Conservation (phyloP, 2,797 vertebrate genomes). For the Arnoldichthys spilopterus region DNA sequence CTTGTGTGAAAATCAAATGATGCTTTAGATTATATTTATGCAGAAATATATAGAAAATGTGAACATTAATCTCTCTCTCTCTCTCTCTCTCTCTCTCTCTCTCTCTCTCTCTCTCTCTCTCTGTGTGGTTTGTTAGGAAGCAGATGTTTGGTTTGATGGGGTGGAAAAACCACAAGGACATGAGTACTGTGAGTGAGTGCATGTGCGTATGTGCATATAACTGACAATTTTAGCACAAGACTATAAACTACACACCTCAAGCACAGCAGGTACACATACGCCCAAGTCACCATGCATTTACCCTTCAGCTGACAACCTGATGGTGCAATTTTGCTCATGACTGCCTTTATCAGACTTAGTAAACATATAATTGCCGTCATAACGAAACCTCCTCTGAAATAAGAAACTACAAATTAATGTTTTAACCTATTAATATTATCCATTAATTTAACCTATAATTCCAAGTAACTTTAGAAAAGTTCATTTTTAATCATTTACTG, state of each 20-base stretch:
- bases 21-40: no score
- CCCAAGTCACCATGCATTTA: slow-evolving; percentile 16
- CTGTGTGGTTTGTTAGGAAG: not conserved
- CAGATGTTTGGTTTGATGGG: slow-evolving; percentile 6
- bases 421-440: no score
- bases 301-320: not conserved
- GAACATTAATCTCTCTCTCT: no score
- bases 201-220: slow-evolving; percentile 5
- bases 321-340: slow-evolving; percentile 14
- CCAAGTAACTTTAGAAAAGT: no score
- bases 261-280: slow-evolving; percentile 11
- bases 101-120: not conserved
- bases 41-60: no score
- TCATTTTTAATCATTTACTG: no score
- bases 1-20: no score
- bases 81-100: not conserved
- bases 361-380: not conserved
- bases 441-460: no score
- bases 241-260: slow-evolving; percentile 38
- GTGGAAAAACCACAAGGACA: slow-evolving; percentile 24
- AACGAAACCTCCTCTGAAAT: not conserved
- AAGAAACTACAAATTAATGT: not conserved
- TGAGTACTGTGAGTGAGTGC: slow-evolving; percentile 22
- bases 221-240: slow-evolving; percentile 43
- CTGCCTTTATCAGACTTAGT: not conserved